phyloP scores from a whole-genome alignment of 2,113 vertebrate species.

The Actenoides hombroni region DNA sequence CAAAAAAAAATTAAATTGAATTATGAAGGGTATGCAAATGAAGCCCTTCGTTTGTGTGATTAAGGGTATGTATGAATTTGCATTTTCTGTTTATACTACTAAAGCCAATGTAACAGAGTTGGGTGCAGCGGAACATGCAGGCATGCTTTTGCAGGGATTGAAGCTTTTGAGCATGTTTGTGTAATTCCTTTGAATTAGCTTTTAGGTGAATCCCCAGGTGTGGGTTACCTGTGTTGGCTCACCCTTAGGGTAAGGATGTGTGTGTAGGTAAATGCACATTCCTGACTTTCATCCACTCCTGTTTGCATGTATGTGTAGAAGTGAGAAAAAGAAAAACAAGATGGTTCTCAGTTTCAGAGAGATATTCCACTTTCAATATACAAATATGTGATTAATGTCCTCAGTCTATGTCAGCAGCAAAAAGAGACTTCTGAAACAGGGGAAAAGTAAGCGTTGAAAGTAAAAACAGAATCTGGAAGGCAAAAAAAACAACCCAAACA shows the following conservation, averaged over 20 bases:
- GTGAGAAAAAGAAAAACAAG: background rate
- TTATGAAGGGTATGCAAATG: conserved; percentile 82
- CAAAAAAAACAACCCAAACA: background rate
- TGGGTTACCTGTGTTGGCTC: rapidly evolving
- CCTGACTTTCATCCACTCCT: background rate
- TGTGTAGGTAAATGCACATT: background rate
- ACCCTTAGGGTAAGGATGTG: background rate
- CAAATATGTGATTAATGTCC: conserved; percentile 4
- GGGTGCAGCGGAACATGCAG: background rate
- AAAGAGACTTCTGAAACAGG: background rate
- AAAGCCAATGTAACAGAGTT: conserved; percentile 44
- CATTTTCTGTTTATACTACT: conserved; percentile 67
- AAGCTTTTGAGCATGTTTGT: background rate
- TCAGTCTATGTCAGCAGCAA: background rate
- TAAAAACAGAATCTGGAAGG: background rate
- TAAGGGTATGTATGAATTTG: conserved; percentile 67
- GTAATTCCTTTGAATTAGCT: background rate
- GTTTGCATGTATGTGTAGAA: background rate
- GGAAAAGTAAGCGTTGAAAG: background rate
- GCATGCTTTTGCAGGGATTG: background rate
- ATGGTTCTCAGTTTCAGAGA: background rate
- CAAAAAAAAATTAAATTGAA: conserved; percentile 80
- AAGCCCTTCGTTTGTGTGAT: conserved; percentile 64
- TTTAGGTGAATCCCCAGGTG: background rate
- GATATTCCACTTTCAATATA: background rate